Percentiles rank a stretch among this genome's conserved stretches.
Conservation (phyloP, 2,113 vertebrate species). For the Scolopax mira region DNA sequence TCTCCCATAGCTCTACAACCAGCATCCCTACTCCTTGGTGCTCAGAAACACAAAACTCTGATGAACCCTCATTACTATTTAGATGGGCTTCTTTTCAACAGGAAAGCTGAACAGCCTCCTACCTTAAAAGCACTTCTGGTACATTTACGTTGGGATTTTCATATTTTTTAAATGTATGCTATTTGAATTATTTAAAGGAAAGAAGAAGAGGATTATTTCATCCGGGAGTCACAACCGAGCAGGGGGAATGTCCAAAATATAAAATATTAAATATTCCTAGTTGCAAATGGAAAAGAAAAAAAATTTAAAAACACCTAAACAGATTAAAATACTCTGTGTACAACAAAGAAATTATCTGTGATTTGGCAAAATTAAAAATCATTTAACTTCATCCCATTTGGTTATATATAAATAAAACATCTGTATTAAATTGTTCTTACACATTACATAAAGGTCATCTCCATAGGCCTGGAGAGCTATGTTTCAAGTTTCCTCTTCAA, state of each 20-base stretch:
- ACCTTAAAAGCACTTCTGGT: constrained; percentile 53
- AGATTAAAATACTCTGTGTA: neutral
- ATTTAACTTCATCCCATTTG: constrained; percentile 18
- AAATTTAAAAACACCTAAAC: neutral
- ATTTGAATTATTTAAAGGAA: constrained; percentile 59
- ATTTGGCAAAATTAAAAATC: constrained; percentile 35
- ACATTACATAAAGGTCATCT: constrained; percentile 27
- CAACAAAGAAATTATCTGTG: constrained; percentile 24
- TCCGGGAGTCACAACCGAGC: constrained; percentile 50
- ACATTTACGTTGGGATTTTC: constrained; percentile 13
- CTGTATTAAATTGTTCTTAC: neutral
- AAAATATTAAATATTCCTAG: constrained; percentile 50
- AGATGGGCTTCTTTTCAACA: neutral
- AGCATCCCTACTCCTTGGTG: neutral
- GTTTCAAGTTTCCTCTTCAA: neutral
- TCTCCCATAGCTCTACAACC: neutral
- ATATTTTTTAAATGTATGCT: constrained; percentile 57
- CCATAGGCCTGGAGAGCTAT: neutral
- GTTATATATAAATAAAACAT: constrained; percentile 44
- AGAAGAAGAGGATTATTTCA: constrained; percentile 48
- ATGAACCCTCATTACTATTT: neutral
- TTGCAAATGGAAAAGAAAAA: constrained; percentile 8
- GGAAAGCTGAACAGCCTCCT: neutral
- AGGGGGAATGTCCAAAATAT: constrained; percentile 59
- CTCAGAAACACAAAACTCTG: neutral